Percentiles rank a stretch among this genome's conserved stretches.
These are phyloP conservation scores for Oreonectes daqikongensis DNA, from an alignment of 2,797 vertebrate genomes.

Conservation along the genomic window DNA sequence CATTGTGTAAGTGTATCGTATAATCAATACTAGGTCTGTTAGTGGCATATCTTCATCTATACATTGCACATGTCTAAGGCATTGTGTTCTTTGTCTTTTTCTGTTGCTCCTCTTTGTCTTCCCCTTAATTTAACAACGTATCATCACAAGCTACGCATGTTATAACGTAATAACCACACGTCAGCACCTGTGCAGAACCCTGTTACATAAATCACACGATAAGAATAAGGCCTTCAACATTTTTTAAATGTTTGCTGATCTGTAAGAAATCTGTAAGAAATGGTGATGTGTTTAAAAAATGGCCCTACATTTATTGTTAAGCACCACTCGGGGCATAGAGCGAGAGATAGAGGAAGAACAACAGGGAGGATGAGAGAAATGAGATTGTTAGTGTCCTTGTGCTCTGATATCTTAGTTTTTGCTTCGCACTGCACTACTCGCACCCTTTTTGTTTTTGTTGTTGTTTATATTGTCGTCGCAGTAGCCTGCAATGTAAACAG, in stretches of 20 bases:
- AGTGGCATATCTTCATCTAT: constrained; percentile 76
- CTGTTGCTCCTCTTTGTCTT: constrained; percentile 27
- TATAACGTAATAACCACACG: constrained; percentile 38
- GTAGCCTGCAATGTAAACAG: constrained; percentile 63
- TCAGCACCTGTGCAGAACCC: constrained; percentile 21
- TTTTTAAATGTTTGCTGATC: constrained; percentile 21
- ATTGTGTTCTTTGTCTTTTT: constrained; percentile 55
- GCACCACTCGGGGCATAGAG: constrained; percentile 50
- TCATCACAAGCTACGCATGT: constrained; percentile 30
- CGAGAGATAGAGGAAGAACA: constrained; percentile 49
- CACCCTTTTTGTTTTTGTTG: constrained; percentile 51
- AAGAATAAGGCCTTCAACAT: constrained; percentile 15
- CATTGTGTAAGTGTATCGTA: constrained; percentile 75
- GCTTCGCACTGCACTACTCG: constrained; percentile 56
- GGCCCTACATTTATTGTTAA: constrained; percentile 39
- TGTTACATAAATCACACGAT: constrained; percentile 20
- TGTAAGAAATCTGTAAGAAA: constrained; percentile 7
- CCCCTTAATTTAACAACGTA: constrained; percentile 38
- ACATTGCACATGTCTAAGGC: constrained; percentile 73
- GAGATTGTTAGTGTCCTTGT: constrained; percentile 51
- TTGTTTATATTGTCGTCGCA: constrained; percentile 60
- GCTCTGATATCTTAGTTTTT: constrained; percentile 61
- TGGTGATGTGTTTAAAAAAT: constrained; percentile 30
- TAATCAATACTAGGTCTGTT: constrained; percentile 78
- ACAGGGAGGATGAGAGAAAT: constrained; percentile 49